These are phyloP conservation scores for Xylota sylvarum DNA, from an alignment of 2,888 invertebrate species.

Conservation along the genomic window DNA sequence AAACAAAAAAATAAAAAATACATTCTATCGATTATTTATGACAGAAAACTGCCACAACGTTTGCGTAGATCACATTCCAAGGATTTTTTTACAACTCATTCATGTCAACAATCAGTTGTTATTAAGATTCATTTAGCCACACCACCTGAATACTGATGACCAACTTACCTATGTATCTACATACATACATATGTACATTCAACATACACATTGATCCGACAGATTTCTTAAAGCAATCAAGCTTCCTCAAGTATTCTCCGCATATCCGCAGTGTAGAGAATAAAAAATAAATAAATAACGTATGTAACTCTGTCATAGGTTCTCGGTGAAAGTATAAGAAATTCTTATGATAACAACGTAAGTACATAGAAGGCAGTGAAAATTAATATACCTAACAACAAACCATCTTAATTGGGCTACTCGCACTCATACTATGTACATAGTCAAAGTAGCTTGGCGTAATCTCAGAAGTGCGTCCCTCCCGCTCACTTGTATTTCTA, in stretches of 20 bases:
- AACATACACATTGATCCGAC: constrained; percentile 10
- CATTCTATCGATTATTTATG: background rate
- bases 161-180: constrained; percentile 36
- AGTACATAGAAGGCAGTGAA: constrained; percentile 10
- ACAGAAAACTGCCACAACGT: constrained; percentile 5
- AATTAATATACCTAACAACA: constrained; percentile 35
- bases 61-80: constrained; percentile 62
- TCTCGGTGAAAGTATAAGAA: constrained; percentile 55
- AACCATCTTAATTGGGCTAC: constrained; percentile 45
- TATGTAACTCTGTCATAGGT: constrained; percentile 25
- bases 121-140: constrained; percentile 62
- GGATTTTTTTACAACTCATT: constrained; percentile 68
- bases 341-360: constrained; percentile 37
- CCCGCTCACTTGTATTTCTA: constrained; percentile 53
- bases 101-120: constrained; percentile 67
- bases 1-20: background rate
- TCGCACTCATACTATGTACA: constrained; percentile 18
- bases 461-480: constrained; percentile 56
- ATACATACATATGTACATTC: constrained; percentile 17
- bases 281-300: constrained; percentile 1
- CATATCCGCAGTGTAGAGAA: constrained; percentile 1
- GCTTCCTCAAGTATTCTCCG: constrained; percentile 39
- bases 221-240: constrained; percentile 28
- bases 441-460: constrained; percentile 28
- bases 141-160: constrained; percentile 63